These are phyloP conservation scores for Pachydiplax longipennis DNA, from an alignment of 2,888 invertebrate genomes.

Conservation along the genomic window DNA sequence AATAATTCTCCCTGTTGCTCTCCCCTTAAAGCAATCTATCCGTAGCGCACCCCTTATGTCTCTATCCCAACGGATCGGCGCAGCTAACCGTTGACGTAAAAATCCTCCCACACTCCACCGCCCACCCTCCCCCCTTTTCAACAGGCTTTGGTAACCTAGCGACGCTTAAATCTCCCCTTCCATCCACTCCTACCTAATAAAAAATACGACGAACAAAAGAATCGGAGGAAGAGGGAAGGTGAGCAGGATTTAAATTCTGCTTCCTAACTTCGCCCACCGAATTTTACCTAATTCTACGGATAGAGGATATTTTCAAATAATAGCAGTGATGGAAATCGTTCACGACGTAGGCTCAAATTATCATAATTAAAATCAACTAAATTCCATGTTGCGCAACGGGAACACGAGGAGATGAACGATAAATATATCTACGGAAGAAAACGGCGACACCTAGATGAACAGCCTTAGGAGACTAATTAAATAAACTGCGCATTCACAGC, in stretches of 20 bases:
- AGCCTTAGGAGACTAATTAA: too few species aligned
- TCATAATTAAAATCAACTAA: too few species aligned
- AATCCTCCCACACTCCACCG: slow-evolving; percentile 5
- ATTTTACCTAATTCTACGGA: not conserved
- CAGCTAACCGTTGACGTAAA: slow-evolving; percentile 12
- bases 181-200: not conserved
- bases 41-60: not conserved
- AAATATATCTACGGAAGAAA: too few species aligned
- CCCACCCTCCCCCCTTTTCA: not conserved
- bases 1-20: slow-evolving; percentile 9
- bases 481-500: too few species aligned
- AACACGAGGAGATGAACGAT: too few species aligned
- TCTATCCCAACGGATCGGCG: not conserved
- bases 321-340: too few species aligned
- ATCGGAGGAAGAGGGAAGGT: not conserved
- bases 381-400: too few species aligned
- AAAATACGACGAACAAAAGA: slow-evolving; percentile 1
- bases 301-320: too few species aligned
- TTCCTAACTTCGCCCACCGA: not conserved
- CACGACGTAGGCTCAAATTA: too few species aligned
- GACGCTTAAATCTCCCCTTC: slow-evolving; percentile 16
- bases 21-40: not conserved
- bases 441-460: too few species aligned
- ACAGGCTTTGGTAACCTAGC: slow-evolving; percentile 37
- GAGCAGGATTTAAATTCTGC: not conserved